These are phyloP conservation scores for Elephas maximus DNA, from an alignment of 2,113 vertebrate species.

Conservation along the genomic window DNA sequence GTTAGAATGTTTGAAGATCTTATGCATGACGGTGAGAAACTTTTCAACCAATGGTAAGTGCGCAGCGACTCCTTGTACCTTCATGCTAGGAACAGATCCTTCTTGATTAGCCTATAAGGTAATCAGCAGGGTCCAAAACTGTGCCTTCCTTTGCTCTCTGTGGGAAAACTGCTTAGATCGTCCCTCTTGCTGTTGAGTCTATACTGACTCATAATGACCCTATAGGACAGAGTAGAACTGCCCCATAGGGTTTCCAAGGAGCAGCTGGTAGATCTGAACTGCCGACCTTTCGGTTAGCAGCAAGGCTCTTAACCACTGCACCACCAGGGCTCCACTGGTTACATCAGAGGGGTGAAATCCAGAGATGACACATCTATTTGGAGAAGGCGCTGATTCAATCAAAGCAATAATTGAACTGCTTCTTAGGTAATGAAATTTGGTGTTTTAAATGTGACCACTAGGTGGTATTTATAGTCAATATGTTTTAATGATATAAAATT, in stretches of 20 bases:
- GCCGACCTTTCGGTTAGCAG: no score
- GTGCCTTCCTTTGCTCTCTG: neutral
- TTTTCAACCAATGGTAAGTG: neutral
- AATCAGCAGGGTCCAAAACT: neutral
- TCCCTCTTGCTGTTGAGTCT: no score
- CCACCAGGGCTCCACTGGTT: neutral
- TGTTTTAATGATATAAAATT: conserved; percentile 47
- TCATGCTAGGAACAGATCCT: neutral
- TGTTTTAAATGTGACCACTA: conserved; percentile 80
- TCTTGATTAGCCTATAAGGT: neutral
- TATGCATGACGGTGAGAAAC: neutral
- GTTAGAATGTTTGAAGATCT: neutral
- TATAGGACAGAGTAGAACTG: no score
- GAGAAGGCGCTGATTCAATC: neutral
- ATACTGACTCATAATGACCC: no score
- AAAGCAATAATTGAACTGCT: neutral
- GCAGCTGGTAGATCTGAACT: no score
- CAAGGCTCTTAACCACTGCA: no score
- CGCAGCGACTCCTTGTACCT: neutral
- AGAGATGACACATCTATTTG: neutral
- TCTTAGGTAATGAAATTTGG: conserved; percentile 36
- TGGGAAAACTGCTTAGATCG: neutral
- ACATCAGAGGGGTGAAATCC: neutral
- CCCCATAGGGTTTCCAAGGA: no score
- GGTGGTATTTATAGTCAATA: conserved; percentile 80